A percentile compares a stretch with the other conserved stretches of the same genome.
phyloP scores from a whole-genome alignment of 2,113 vertebrate species.

The Planiliza haematocheilus region DNA sequence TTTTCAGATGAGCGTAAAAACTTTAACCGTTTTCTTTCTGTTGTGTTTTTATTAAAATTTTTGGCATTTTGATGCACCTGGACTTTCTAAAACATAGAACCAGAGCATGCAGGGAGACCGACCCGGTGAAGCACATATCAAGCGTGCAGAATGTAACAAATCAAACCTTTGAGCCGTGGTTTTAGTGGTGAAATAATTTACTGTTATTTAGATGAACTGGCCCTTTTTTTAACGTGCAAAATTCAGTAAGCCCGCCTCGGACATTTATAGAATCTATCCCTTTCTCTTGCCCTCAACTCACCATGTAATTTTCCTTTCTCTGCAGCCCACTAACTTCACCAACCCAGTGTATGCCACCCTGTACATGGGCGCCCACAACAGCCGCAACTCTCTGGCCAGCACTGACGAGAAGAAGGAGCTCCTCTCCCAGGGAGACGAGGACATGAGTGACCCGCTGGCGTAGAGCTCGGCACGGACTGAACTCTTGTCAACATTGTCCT shows the following conservation, averaged over 20 bases:
- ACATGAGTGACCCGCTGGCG: slow-evolving; percentile 93
- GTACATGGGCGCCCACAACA: slow-evolving; percentile 98
- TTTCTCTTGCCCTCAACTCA: slow-evolving; percentile 11
- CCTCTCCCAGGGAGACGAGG: slow-evolving; percentile 91
- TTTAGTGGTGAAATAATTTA: background rate
- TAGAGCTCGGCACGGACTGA: slow-evolving; percentile 79
- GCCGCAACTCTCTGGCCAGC: slow-evolving; percentile 96
- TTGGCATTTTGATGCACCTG: too few species aligned
- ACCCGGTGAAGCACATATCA: too few species aligned
- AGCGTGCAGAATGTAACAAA: background rate
- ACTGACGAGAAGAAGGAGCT: slow-evolving; percentile 97
- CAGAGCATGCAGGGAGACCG: background rate
- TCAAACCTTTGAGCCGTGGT: background rate
- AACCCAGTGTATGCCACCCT: slow-evolving; percentile 97
- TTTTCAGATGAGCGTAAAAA: too few species aligned
- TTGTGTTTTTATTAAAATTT: too few species aligned
- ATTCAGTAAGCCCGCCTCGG: background rate
- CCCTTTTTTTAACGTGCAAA: background rate
- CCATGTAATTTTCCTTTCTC: slow-evolving; percentile 39
- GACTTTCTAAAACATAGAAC: background rate
- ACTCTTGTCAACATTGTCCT: slow-evolving; percentile 53
- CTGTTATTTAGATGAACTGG: background rate
- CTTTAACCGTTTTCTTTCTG: too few species aligned
- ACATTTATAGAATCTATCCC: background rate
- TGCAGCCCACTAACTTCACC: slow-evolving; percentile 97